These are phyloP conservation scores for Percina caprodes DNA, from an alignment of 2,113 vertebrate species.

Conservation along the genomic window DNA sequence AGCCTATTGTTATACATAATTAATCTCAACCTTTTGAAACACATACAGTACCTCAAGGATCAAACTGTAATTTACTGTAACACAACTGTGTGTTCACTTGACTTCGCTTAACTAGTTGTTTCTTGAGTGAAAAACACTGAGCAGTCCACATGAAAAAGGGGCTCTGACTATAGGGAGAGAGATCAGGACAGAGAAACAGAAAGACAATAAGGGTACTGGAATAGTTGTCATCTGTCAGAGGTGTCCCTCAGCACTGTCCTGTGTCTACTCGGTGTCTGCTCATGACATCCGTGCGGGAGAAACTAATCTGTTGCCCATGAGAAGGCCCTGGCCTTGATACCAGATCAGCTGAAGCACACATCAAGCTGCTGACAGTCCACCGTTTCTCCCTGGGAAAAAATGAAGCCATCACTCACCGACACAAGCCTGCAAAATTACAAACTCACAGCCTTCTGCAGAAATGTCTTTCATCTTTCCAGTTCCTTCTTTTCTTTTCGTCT, in stretches of 20 bases:
- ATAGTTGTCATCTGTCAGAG: constrained; percentile 70
- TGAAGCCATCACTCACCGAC: constrained; percentile 76
- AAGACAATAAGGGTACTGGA: constrained; percentile 59
- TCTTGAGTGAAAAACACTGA: constrained; percentile 27
- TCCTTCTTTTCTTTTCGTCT: constrained; percentile 32
- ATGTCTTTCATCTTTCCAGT: constrained; percentile 55
- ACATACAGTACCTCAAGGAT: constrained; percentile 1
- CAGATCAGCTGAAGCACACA: constrained; percentile 71
- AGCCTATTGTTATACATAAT: neutral
- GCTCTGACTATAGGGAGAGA: constrained; percentile 21
- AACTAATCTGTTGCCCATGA: constrained; percentile 68
- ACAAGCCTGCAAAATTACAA: constrained; percentile 67
- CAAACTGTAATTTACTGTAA: constrained; percentile 6
- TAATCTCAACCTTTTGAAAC: neutral
- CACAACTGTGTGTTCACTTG: constrained; percentile 4
- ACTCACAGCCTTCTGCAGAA: constrained; percentile 58
- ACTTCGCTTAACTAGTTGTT: constrained; percentile 8
- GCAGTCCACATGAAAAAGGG: constrained; percentile 2
- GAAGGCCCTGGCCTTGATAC: constrained; percentile 68
- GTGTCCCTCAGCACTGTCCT: constrained; percentile 60
- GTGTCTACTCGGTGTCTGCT: constrained; percentile 63
- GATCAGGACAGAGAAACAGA: constrained; percentile 40
- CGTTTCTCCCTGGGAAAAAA: constrained; percentile 67
- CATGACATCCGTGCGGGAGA: constrained; percentile 59
- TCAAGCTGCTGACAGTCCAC: constrained; percentile 65